These are phyloP conservation scores for Centropus bengalensis DNA, from an alignment of 2,113 vertebrate species.

Conservation along the genomic window DNA sequence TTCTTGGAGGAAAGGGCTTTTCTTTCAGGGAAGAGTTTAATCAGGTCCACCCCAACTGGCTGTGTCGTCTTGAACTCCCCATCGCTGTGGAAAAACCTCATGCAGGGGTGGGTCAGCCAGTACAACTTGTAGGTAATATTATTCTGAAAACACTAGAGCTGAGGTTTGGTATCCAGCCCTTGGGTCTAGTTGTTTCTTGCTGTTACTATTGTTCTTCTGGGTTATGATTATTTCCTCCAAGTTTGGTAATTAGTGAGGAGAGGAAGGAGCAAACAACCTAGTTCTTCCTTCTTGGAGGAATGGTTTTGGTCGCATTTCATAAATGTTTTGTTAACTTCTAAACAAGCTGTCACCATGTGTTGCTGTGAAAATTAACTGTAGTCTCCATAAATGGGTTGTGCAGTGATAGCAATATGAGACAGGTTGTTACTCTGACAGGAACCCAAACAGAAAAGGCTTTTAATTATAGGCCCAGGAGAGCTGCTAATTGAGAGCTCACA, in stretches of 20 bases:
- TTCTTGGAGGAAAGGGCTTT: neutral
- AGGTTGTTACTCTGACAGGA: neutral
- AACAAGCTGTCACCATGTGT: conserved; percentile 53
- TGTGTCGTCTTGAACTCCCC: neutral
- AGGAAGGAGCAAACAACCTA: neutral
- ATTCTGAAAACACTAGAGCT: neutral
- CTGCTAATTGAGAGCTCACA: neutral
- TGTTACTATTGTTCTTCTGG: neutral
- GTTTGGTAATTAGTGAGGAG: neutral
- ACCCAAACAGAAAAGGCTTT: neutral
- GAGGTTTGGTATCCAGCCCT: neutral
- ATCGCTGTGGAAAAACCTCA: neutral
- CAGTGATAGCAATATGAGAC: neutral
- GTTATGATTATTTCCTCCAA: neutral
- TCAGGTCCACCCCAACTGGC: neutral
- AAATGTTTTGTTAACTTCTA: conserved; percentile 55
- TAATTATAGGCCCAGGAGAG: neutral
- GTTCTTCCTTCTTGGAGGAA: neutral
- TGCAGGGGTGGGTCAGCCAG: neutral
- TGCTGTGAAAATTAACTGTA: conserved; percentile 10
- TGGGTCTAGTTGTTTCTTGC: neutral
- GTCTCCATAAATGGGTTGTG: conserved; percentile 17
- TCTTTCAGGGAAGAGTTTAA: neutral
- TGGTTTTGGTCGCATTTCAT: neutral
- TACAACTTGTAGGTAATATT: neutral